Base-by-base conservation (phyloP, 2,797 vertebrate genomes). In the Enteromius argenteus region DNA sequence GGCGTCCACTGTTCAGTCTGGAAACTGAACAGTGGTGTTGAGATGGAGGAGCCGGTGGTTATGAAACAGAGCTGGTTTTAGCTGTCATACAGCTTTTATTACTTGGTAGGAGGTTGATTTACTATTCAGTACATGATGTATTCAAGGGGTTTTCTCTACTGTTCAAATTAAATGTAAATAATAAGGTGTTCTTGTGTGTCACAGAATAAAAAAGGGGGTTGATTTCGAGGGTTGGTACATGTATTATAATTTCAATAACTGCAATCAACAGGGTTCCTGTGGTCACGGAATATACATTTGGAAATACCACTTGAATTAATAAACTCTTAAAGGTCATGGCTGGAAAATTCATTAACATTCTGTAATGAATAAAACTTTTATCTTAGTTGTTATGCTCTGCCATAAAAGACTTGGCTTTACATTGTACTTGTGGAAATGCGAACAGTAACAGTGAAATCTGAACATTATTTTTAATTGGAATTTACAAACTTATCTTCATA, bases 61-160 rank as follows among this genome's bases (percentile, higher is more conserved):
- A 35, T 81, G 64, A 69, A 75, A 80, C 21, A 39, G n/a, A 49
- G 73, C 19, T 84, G 56, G 11, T 30, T 87, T 78, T 23, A 56
- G 9, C 27, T 19, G 7, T 35, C 10, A 15, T 44, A 53, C 44
- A 69, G 3, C 0, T 44, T 27, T 80, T 60, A 67, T 51, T 67
- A 19, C 42, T 53, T 27, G 23, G 51, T 46, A 44, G 74, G 23
- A 64, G 51, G 44, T 23, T 71, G 19, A 66, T 73, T 80, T 79
- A 37, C 56, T 71, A 10, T 72, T 81, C 32, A 39, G 19, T 67
- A 39, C 9, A 53, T 39, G 7, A 58, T 30, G 58, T 42, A 19
- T 30, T 21, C 3, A 27, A 72, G 1, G 21, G 10, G 2, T 19
- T 39, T 13, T 71, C 17, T 44, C 4, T 32, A 44, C 42, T 32